phyloP scores from a whole-genome alignment of 2,113 vertebrate species.

The Xenotilapia longispinis region DNA sequence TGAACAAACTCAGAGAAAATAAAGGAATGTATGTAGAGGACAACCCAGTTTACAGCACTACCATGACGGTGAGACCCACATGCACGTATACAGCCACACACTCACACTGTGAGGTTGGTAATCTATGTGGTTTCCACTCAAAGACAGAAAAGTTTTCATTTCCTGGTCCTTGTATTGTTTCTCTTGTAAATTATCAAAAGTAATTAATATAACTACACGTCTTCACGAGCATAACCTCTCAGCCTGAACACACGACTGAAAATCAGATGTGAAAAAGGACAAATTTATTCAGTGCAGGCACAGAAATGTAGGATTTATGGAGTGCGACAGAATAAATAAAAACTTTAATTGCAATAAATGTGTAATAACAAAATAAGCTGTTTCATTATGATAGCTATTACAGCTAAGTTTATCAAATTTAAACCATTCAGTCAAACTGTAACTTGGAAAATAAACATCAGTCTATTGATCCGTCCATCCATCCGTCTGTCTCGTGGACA shows the following conservation, averaged over 20 bases:
- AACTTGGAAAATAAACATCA: not conserved
- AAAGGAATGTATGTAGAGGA: conserved; percentile 75
- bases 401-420: not conserved
- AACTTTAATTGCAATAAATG: not conserved
- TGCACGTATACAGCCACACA: not conserved
- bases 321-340: not conserved
- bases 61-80: conserved; percentile 63
- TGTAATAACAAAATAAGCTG: not conserved
- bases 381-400: not conserved
- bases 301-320: not conserved
- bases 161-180: not conserved
- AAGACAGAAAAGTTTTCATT: not conserved
- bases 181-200: not conserved
- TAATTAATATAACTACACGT: accelerated
- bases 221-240: not conserved
- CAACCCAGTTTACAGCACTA: conserved; percentile 68
- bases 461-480: not conserved
- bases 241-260: not conserved
- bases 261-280: not conserved
- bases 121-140: not conserved
- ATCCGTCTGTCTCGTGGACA: accelerated
- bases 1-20: conserved; percentile 64
- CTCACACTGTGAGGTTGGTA: not conserved
- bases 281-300: not conserved
- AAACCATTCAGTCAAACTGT: not conserved